Base-by-base conservation (phyloP, 2,113 vertebrate genomes). In the Oncorhynchus tshawytscha region DNA sequence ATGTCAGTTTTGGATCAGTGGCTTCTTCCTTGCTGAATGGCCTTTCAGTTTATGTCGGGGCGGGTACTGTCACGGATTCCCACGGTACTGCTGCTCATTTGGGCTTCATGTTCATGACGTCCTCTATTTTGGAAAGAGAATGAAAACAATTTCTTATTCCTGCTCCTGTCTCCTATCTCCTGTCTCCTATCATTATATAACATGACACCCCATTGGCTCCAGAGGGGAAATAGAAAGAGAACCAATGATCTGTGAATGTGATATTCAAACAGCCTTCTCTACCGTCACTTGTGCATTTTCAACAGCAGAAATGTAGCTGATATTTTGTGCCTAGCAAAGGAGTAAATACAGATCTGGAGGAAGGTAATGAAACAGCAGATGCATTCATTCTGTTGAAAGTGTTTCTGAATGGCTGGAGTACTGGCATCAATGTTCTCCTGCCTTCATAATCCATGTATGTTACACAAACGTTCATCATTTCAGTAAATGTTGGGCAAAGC, bases 261-360 rank as follows among this genome's bases (percentile, higher is more conserved):
- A 85, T 82, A 75, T 80, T 75, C 78, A 83, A 80, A 85, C 78
- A 22, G 20, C 68, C 66, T 74, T 67, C 80, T 24, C n/a, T 24
- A 57, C 45, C 80, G 81, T 88, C 86, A 86, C 57, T 89, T 78
- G 78, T 83, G 80, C 80, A 84, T 88, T 90, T 90, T 85, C 78
- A 86, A 84, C 78, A 83, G 80, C 69, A 85, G 86, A 86, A 85
- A 89, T 88, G 39, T 89, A 87, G 45, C 73, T 88, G 83, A 82
- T 82, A 84, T 87, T 85, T 85, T 76, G 59, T 51, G 25, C 29
- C n/a, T 27, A 11, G 48, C 7, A 51, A 22, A 31, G 39, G 31
- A 31, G 31, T 27, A 20, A 5, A 13, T 5, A 73, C 24, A 66
- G n/a, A 65, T 73, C 24, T 18, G 18, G 72, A 15, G 34, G 16